These are phyloP conservation scores for Dorcus parallelipipedus DNA, from an alignment of 2,888 invertebrate species.

Conservation along the genomic window DNA sequence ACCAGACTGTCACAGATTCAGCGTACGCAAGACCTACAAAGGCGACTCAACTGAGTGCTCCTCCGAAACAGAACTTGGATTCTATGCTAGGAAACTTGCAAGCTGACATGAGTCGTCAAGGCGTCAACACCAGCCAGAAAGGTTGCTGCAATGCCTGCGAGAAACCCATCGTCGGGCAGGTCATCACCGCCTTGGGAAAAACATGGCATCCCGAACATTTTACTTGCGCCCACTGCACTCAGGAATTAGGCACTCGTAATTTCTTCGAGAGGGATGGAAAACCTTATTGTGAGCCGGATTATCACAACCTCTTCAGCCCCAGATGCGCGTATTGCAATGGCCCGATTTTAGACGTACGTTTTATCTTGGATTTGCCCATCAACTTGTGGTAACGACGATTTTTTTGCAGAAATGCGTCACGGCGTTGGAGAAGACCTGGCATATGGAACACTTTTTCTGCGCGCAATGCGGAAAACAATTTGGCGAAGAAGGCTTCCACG, in stretches of 20 bases:
- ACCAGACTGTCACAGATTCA: conserved; percentile 64
- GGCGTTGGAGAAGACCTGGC: conserved; percentile 96
- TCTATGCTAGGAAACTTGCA: conserved; percentile 90
- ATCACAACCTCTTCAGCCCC: conserved; percentile 97
- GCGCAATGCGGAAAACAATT: conserved; percentile 96
- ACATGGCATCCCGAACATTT: conserved; percentile 99
- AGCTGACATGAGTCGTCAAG: conserved; percentile 98
- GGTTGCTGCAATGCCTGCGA: conserved; percentile 99
- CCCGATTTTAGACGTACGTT: conserved; percentile 93
- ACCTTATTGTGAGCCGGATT: conserved; percentile 98
- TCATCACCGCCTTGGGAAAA: conserved; percentile 94
- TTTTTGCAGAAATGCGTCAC: conserved; percentile 93
- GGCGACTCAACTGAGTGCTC: conserved; percentile 43
- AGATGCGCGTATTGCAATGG: conserved; percentile 98
- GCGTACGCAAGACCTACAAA: conserved; percentile 66
- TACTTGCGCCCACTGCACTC: conserved; percentile 94
- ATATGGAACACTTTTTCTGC: conserved; percentile 98
- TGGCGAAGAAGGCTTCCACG: conserved; percentile 97
- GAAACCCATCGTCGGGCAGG: conserved; percentile 98
- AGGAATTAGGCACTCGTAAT: conserved; percentile 94
- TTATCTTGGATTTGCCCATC: conserved; percentile 4
- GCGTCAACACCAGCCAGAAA: conserved; percentile 97
- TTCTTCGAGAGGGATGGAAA: conserved; percentile 97
- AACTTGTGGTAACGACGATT: conserved; percentile 15
- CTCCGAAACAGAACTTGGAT: conserved; percentile 54